These are phyloP conservation scores for Penaeus indicus DNA, from an alignment of 1,140 invertebrate species.

Conservation along the genomic window DNA sequence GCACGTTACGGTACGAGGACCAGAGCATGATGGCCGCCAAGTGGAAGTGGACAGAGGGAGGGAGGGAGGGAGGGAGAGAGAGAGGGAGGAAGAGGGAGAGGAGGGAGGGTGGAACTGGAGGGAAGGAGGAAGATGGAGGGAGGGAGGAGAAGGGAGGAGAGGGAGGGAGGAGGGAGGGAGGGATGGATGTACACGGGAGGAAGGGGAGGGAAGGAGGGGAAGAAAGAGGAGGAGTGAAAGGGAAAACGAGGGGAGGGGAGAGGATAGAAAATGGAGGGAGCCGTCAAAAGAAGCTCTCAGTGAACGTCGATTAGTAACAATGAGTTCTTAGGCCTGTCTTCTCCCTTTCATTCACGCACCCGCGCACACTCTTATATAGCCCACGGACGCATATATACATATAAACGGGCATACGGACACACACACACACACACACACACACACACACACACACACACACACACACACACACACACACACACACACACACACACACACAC, in stretches of 20 bases:
- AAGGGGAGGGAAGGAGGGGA: no score
- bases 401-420: no score
- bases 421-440: constrained; percentile 10
- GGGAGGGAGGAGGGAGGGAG: background rate
- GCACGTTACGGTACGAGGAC: no score
- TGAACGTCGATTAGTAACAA: no score
- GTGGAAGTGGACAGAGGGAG: background rate
- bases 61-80: background rate
- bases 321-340: background rate
- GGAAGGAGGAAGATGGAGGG: background rate
- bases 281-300: background rate
- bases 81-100: background rate
- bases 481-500: background rate
- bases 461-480: background rate
- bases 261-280: background rate
- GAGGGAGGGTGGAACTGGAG: background rate
- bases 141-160: no score
- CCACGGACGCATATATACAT: background rate
- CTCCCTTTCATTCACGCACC: constrained; percentile 3
- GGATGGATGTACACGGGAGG: background rate
- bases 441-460: background rate
- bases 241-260: no score
- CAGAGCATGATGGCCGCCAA: background rate
- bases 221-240: no score
- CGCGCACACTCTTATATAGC: background rate